Conservation (phyloP, 2,797 vertebrate species). For the Heterohyrax brucei region DNA sequence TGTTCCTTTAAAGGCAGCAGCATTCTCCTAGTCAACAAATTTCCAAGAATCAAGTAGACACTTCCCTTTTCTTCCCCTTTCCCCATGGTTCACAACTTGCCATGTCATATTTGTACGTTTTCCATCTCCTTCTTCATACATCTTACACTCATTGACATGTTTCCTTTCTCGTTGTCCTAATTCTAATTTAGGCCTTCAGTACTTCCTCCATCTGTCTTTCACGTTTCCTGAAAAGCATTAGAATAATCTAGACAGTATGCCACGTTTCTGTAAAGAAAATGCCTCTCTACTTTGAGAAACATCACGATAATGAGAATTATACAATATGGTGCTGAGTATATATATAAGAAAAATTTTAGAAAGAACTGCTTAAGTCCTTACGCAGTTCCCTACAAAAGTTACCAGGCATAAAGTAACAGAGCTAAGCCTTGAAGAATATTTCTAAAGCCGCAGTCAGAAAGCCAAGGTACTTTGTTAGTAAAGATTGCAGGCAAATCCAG, state of each 20-base stretch:
- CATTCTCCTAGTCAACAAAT: not conserved
- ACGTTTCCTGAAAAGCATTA: not conserved
- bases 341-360: not conserved
- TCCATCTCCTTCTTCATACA: not conserved
- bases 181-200: conserved; percentile 13
- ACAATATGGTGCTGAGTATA: not conserved
- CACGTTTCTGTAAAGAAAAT: conserved; percentile 26
- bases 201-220: conserved; percentile 18
- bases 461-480: not conserved
- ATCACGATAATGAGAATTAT: not conserved
- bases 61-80: not conserved
- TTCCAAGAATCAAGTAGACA: not conserved
- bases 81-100: not conserved
- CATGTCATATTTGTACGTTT: not conserved
- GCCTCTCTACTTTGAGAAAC: conserved; percentile 3
- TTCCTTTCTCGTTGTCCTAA: not conserved
- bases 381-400: not conserved
- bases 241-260: not conserved
- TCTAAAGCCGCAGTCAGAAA: conserved; percentile 3
- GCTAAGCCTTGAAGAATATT: not conserved
- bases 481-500: not conserved
- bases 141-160: not conserved
- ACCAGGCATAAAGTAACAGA: not conserved
- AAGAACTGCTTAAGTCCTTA: not conserved
- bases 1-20: not conserved